phyloP scores from a whole-genome alignment of 2,888 invertebrate genomes.

The Gnatocerus cornutus region DNA sequence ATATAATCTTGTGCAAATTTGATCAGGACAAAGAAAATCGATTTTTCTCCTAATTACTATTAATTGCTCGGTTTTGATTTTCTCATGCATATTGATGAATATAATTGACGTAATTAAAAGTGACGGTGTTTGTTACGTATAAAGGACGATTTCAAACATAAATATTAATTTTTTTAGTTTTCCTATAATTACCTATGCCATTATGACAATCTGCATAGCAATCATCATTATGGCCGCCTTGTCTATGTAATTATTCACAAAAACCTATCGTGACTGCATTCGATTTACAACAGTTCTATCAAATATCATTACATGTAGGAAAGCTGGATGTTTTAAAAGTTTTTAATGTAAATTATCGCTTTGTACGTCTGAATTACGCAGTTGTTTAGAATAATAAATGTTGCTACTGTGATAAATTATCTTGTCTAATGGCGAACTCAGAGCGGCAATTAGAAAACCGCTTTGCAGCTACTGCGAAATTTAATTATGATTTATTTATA shows the following conservation, averaged over 20 bases:
- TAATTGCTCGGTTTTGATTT: slow-evolving; percentile 28
- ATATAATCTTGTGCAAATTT: slow-evolving; percentile 24
- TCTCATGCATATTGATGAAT: slow-evolving; percentile 36
- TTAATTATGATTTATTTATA: slow-evolving; percentile 18
- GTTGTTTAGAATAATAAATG: slow-evolving; percentile 30
- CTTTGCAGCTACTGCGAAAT: slow-evolving; percentile 36
- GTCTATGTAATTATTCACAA: slow-evolving; percentile 65
- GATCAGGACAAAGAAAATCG: neutral
- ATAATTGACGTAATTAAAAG: slow-evolving; percentile 43
- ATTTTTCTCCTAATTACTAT: slow-evolving; percentile 9
- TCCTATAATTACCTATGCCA: slow-evolving; percentile 59
- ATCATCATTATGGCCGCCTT: slow-evolving; percentile 66
- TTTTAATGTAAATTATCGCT: slow-evolving; percentile 47
- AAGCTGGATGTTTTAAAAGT: slow-evolving; percentile 44
- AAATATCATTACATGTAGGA: slow-evolving; percentile 54
- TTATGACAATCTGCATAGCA: slow-evolving; percentile 66
- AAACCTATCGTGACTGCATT: slow-evolving; percentile 69
- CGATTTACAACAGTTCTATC: slow-evolving; percentile 62
- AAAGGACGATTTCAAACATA: slow-evolving; percentile 46
- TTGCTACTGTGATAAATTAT: slow-evolving; percentile 21
- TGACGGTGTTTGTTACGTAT: slow-evolving; percentile 30
- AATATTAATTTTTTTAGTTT: slow-evolving; percentile 54
- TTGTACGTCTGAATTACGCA: slow-evolving; percentile 39
- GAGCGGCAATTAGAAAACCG: slow-evolving; percentile 29
- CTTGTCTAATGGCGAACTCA: slow-evolving; percentile 15